A percentile compares a stretch with the other conserved stretches of the same genome.
Evolutionary conservation across 1,140 invertebrate genomes (phyloP).

Genomic region (Antheraea pernyi): DNA sequence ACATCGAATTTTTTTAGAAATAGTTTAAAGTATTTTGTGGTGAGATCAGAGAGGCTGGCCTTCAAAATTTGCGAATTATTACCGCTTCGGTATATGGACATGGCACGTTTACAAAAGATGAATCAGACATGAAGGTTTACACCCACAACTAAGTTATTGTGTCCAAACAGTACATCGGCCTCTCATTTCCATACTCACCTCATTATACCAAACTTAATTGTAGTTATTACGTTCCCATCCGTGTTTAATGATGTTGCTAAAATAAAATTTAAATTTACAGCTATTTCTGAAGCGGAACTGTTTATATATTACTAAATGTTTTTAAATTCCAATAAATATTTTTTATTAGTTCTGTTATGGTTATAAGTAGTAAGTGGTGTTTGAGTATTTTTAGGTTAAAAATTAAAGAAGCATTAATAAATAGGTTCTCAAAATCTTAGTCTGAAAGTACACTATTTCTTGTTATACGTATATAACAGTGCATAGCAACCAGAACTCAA

Average conservation of each 20-base stretch:
- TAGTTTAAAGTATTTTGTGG: not conserved
- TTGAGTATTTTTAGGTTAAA: too few species aligned
- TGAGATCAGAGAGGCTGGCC: not conserved
- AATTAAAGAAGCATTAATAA: too few species aligned
- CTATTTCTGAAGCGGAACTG: conserved; percentile 6
- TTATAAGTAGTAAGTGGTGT: not conserved
- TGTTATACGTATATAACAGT: too few species aligned
- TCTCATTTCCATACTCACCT: conserved; percentile 34
- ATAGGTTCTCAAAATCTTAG: too few species aligned
- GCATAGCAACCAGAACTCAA: too few species aligned
- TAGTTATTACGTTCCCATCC: conserved; percentile 12
- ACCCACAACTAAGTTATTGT: conserved; percentile 31
- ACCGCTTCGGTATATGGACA: conserved; percentile 32
- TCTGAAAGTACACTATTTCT: too few species aligned
- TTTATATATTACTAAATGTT: not conserved
- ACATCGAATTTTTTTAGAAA: not conserved
- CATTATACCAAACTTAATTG: conserved; percentile 24
- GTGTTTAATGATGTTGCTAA: conserved; percentile 19
- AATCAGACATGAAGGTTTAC: conserved; percentile 41
- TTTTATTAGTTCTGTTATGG: not conserved
- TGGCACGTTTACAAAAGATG: conserved; percentile 40
- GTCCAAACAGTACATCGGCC: conserved; percentile 17
- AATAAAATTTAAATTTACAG: conserved; percentile 23
- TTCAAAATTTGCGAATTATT: conserved; percentile 31
- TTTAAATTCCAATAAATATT: not conserved